Evolutionary conservation across 1,140 invertebrate genomes (phyloP).

Genomic region (Atta colombica): DNA sequence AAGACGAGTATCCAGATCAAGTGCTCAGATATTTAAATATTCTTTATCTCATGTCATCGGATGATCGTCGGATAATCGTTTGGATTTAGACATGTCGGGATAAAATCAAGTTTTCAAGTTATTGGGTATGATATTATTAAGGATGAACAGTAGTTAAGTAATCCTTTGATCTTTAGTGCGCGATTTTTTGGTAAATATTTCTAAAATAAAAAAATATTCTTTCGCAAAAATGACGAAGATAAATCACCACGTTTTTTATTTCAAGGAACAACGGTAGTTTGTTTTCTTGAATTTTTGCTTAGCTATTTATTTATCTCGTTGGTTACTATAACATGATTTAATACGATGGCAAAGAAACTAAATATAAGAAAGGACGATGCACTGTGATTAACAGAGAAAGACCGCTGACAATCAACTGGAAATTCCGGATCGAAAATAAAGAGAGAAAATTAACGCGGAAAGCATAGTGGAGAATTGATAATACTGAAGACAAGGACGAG

Average conservation of each 20-base stretch:
- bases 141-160: not conserved
- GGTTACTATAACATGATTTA: not conserved
- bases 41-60: not conserved
- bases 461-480: not conserved
- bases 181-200: not conserved
- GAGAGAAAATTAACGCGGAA: not conserved
- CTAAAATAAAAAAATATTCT: not conserved
- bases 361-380: not conserved
- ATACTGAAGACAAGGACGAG: not conserved
- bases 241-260: not conserved
- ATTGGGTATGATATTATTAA: not conserved
- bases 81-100: not conserved
- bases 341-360: not conserved
- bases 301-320: not conserved
- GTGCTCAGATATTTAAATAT: not conserved
- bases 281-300: not conserved
- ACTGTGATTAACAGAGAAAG: not conserved
- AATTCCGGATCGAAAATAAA: constrained; percentile 3
- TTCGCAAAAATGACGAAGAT: not conserved
- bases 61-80: not conserved
- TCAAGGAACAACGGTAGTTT: too few species aligned
- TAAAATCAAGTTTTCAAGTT: too few species aligned
- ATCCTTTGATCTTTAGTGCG: not conserved
- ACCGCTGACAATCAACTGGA: not conserved
- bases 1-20: not conserved